These are phyloP conservation scores for Apodemia duryi DNA, from an alignment of 2,888 invertebrate species.

Conservation along the genomic window DNA sequence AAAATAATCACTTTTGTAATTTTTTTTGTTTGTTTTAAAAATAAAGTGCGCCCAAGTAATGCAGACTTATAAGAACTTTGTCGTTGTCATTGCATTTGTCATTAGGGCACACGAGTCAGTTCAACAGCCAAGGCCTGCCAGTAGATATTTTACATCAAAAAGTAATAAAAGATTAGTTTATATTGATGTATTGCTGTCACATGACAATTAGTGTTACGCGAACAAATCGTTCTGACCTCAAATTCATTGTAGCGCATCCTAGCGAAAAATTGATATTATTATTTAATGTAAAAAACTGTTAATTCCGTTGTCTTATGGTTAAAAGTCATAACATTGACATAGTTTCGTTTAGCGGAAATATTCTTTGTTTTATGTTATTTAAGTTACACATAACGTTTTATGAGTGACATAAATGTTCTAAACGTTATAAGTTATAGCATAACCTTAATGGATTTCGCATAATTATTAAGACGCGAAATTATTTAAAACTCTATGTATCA, in stretches of 20 bases:
- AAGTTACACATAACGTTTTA: neutral
- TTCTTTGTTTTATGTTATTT: neutral
- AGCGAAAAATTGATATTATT: constrained; percentile 59
- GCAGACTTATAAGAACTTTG: too few relatives aligned
- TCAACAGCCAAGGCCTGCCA: too few relatives aligned
- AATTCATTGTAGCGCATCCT: constrained; percentile 70
- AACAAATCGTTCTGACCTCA: constrained; percentile 61
- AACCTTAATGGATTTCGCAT: neutral
- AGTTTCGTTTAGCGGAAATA: constrained; percentile 42
- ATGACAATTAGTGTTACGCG: constrained; percentile 36
- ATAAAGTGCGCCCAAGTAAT: too few relatives aligned
- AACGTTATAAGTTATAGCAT: neutral
- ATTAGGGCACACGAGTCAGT: too few relatives aligned
- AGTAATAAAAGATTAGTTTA: too few relatives aligned
- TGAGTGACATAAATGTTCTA: neutral
- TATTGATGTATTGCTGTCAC: constrained; percentile 17
- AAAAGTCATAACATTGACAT: constrained; percentile 70
- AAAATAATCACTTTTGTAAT: too few relatives aligned
- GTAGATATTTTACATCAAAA: too few relatives aligned
- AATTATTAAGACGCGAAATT: too few relatives aligned
- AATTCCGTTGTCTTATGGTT: constrained; percentile 52
- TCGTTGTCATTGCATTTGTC: too few relatives aligned
- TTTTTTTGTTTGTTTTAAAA: too few relatives aligned
- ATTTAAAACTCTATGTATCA: too few relatives aligned
- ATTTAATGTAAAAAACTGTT: constrained; percentile 52